Evolutionary conservation across 2,797 vertebrate genomes (phyloP), one percentile per base, ranked within the genome.

Genomic region (Sebastes cheni): DNA sequence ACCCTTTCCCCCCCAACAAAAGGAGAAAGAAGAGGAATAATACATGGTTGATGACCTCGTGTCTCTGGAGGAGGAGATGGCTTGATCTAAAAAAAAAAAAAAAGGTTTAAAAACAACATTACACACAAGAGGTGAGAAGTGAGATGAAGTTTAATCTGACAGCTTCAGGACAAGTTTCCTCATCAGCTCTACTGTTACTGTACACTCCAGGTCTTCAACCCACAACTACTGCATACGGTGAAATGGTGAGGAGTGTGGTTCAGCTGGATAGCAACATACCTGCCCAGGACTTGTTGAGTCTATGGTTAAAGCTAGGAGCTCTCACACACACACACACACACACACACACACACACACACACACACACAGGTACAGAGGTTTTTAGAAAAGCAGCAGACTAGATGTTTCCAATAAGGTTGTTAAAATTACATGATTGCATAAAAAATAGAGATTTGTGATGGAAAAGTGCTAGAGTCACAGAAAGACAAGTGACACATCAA

Each of bases 91-190:
- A 67, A 29, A 79, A 54, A 79, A 27, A n/a, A 77, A 12, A 30
- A 22, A 29, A 76, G 20, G 22, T 68, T 67, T 70, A 80, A 89
- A 61, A 89, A 89, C 82, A 77, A 85, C 82, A 91, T 22, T 20
- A 61, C 78, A 84, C 67, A 79, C 25, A 69, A 54, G 29, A 68
- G 77, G 72, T 84, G 79, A 91, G 82, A 91, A 93, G 86, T 59
- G 74, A 87, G 78, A 85, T 70, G 39, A 87, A 85, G 74, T 93
- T 93, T 93, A 91, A 93, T 93, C 81, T 54, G 66, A 72, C 58
- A 77, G 67, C 18, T 29, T 69, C 62, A 81, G 79, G 61, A 82
- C 67, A 80, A 16, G 39, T 54, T 79, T 80, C 68, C 67, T 36
- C 66, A 36, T 71, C 32, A 60, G 20, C 64, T 56, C 36, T 3